Base-by-base conservation (phyloP, 2,888 invertebrate species). In the Melanophora roralis region DNA sequence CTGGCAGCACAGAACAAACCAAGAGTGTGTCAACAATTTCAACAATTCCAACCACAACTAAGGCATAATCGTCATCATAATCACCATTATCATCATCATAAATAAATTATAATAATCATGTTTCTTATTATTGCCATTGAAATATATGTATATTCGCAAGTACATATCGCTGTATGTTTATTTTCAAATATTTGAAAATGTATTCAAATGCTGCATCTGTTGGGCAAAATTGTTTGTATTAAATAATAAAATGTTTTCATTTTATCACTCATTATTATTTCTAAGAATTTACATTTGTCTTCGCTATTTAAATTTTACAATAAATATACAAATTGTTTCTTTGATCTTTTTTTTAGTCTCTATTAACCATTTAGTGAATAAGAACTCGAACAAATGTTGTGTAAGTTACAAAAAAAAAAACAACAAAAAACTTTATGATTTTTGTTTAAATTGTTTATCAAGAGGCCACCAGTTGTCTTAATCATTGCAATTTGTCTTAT, bases 261-360 rank as follows among this genome's bases (percentile, higher is more conserved):
- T n/a, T 38, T 60, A 60, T 6, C 38, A 57, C 62, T 69, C 64
- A 76, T 69, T 43, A 57, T 53, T 47, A 75, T 69, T 76, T 76
- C 76, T 64, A 49, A 64, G 76, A 69, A 76, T 57, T 69, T 57
- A 27, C 64, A 76, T 57, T 32, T 12, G 27, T 45, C 55, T 76
- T 76, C 23, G n/a, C 21, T 45, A 21, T 6, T 40, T 40, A 36
- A 6, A 9, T 40, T 49, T 53, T 7, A 34, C 11, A 14, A 1
- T 34, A 43, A 34, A 47, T 16, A 45, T 36, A 65, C 16, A 40
- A 40, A 40, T 12, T 19, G 32, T 43, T 64, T 69, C 57, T 69
- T 76, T 76, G 76, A 76, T 76, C 62, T 76, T 76, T 64, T 32
- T 57, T 60, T 45, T 27, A 43, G 27, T 62, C 16, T 62, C 12